A percentile compares a stretch with the other conserved stretches of the same genome.
phyloP scores from a whole-genome alignment of 1,140 invertebrate genomes.

The Liolophura sinensis region DNA sequence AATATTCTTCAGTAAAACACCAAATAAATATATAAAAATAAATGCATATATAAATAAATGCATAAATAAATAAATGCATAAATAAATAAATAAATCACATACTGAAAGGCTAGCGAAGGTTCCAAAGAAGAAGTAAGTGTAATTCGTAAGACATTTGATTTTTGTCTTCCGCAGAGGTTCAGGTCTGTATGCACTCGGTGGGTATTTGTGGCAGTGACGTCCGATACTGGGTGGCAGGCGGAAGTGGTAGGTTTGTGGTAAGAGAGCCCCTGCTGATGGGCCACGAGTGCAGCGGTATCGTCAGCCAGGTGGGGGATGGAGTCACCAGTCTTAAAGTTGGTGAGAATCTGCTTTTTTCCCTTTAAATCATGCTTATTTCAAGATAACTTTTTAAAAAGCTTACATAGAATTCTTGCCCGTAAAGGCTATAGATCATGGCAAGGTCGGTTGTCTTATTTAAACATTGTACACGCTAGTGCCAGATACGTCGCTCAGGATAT shows the following conservation, averaged over 20 bases:
- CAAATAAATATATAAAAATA: too few species aligned
- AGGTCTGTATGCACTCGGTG: conserved; percentile 83
- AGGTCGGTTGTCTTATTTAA: too few species aligned
- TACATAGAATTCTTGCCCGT: too few species aligned
- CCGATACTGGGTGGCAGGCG: conserved; percentile 81
- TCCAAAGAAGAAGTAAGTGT: not conserved
- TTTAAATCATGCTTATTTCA: not conserved
- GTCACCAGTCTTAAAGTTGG: conserved; percentile 49
- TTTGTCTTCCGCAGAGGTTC: conserved; percentile 71
- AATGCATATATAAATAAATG: too few species aligned
- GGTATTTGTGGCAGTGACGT: conserved; percentile 97
- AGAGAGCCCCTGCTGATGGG: conserved; percentile 47
- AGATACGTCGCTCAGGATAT: too few species aligned
- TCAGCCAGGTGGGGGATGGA: conserved; percentile 56
- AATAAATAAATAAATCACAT: too few species aligned
- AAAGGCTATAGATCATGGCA: too few species aligned
- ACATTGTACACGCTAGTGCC: too few species aligned
- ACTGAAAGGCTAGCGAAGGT: too few species aligned
- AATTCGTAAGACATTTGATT: not conserved
- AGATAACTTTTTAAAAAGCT: too few species aligned
- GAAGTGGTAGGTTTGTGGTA: conserved; percentile 64
- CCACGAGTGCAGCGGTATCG: conserved; percentile 50
- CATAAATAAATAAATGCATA: too few species aligned
- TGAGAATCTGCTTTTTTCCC: conserved; percentile 13
- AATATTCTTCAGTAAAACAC: too few species aligned